These are phyloP conservation scores for Apistogramma diplotaenia DNA, from an alignment of 2,113 vertebrate genomes.

Conservation along the genomic window DNA sequence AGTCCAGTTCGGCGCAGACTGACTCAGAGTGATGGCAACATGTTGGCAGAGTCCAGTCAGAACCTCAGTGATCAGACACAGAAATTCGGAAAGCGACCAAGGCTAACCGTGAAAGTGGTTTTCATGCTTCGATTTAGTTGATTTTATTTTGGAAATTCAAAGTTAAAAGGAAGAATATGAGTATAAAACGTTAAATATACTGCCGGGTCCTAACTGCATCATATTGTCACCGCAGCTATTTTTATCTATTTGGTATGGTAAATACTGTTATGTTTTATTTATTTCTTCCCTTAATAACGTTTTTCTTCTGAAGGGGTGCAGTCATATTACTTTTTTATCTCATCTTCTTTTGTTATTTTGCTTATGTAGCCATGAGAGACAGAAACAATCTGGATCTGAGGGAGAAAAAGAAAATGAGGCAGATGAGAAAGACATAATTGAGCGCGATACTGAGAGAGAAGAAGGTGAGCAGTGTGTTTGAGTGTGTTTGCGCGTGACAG, in stretches of 20 bases:
- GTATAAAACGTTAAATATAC: background rate
- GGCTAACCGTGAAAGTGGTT: background rate
- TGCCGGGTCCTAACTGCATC: background rate
- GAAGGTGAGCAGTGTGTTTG: background rate
- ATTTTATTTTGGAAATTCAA: background rate
- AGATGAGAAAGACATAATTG: constrained; percentile 12
- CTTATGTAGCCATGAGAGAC: background rate
- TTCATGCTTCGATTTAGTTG: background rate
- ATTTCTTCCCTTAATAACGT: constrained; percentile 2
- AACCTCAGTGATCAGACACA: background rate
- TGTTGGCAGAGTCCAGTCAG: too few relatives aligned
- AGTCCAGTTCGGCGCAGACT: too few relatives aligned
- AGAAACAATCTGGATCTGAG: background rate
- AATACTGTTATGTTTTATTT: background rate
- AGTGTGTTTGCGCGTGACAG: constrained; percentile 1
- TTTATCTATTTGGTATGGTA: constrained; percentile 2
- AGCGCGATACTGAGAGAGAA: background rate
- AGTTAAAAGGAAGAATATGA: background rate
- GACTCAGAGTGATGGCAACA: too few relatives aligned
- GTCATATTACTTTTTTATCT: background rate
- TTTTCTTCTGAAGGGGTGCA: background rate
- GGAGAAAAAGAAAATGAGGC: constrained; percentile 7
- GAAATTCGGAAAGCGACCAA: background rate
- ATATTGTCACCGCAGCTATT: background rate
- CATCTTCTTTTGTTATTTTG: background rate